Base-by-base conservation (phyloP, 2,888 invertebrate genomes). In the Drosophila merina region DNA sequence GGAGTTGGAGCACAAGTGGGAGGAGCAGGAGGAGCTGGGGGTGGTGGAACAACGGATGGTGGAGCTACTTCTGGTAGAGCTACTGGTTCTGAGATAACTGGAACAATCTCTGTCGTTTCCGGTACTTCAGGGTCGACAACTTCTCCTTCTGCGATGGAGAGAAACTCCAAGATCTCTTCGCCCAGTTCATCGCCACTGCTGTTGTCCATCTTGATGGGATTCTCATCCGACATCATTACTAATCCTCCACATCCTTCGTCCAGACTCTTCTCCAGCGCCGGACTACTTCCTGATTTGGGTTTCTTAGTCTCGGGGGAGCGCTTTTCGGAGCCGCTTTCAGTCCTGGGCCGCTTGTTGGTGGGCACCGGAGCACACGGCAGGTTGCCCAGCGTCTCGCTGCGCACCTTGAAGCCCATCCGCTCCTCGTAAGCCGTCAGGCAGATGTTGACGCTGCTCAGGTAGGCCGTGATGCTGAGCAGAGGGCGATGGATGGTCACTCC, bases 381-480 rank as follows among this genome's bases (percentile, higher is more conserved):
- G 2, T 72, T 70, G 68, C 77, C 88, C 4, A 92, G 66, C 9
- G 79, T 86, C 64, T 93, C 93, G 36, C 93, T 92, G 33, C 92
- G 92, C 12, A 92, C 92, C 72, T 93, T 93, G 3, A 93, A 91
- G 3, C 95, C 94, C 85, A 95, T 93, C 38, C 96, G 93, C 87
- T 95, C 95, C 77, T 96, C 94, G 79, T 96, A 96, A 0, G 96
- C 95, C 56, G 94, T 94, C 77, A 97, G 93, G 89, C 96, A 96
- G 20, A 97, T 95, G 83, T 95, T 96, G 83, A 95, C 94, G 81
- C 95, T 95, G 64, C 96, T 96, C 38, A 96, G 92, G 87, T 95
- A 95, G 87, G 96, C 96, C 42, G 95, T 95, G 49, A 96, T 93
- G 83, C 95, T 95, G 14, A 96, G 93, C 44, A 94, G 93, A 0